Conservation (phyloP, 2,797 vertebrate species). For the Sebastiscus albofasciatus region DNA sequence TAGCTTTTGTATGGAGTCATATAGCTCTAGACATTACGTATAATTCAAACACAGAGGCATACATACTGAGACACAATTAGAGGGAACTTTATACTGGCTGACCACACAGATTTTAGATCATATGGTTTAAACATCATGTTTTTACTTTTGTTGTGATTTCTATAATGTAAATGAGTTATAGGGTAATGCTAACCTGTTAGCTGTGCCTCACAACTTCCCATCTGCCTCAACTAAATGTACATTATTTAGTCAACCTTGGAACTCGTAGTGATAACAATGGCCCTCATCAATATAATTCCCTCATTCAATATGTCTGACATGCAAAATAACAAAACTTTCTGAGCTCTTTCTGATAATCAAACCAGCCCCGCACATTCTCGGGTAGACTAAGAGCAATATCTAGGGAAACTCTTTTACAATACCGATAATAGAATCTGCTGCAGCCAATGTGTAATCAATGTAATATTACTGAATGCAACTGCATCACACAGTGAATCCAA, state of each 20-base stretch:
- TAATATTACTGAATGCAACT: background rate
- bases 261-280: background rate
- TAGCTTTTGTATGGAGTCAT: background rate
- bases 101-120: conserved; percentile 2
- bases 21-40: conserved; percentile 12
- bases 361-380: background rate
- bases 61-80: conserved; percentile 8
- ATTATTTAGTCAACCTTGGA: background rate
- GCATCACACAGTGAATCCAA: background rate
- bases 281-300: background rate
- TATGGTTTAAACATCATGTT: background rate
- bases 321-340: background rate
- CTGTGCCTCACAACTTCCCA: background rate
- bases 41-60: conserved; percentile 13
- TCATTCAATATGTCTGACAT: background rate
- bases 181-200: background rate
- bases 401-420: background rate
- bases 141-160: background rate
- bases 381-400: background rate
- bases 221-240: background rate
- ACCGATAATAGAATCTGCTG: background rate
- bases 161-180: background rate
- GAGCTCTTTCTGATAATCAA: background rate
- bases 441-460: background rate
- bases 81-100: background rate